Percentiles rank a stretch among this genome's conserved stretches.
Evolutionary conservation across 2,888 invertebrate species (phyloP).

Genomic region (Hirtodrosophila cameraria): DNA sequence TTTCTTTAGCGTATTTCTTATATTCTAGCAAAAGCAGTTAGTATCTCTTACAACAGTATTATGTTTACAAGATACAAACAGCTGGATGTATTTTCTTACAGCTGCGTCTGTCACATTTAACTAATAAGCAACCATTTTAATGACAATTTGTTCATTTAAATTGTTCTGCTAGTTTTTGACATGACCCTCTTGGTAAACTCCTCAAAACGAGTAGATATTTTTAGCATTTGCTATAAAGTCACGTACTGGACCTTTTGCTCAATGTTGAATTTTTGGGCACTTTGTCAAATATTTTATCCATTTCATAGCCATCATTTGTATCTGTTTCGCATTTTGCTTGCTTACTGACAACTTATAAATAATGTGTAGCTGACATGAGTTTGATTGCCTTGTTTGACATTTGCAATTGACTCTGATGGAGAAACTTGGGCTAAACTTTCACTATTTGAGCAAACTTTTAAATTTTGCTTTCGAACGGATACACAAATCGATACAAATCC

Average conservation of each 20-base stretch:
- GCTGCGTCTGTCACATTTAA: conserved; percentile 57
- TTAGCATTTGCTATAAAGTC: not conserved
- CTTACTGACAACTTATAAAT: conserved; percentile 47
- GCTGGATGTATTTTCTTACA: conserved; percentile 35
- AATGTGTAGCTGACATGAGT: conserved; percentile 48
- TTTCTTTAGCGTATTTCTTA: not conserved
- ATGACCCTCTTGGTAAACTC: conserved; percentile 17
- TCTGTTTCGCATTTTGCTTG: conserved; percentile 22
- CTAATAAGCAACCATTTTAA: conserved; percentile 34
- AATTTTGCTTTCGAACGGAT: too few species aligned
- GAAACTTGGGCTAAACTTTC: conserved; percentile 31
- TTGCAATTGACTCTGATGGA: conserved; percentile 23
- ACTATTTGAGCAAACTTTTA: not conserved
- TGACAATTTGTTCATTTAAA: conserved; percentile 37
- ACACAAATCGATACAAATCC: not conserved
- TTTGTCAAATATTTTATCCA: conserved; percentile 25
- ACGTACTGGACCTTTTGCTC: conserved; percentile 27
- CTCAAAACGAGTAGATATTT: not conserved
- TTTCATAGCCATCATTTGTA: conserved; percentile 11
- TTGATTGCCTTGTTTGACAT: conserved; percentile 31
- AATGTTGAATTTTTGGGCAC: conserved; percentile 1
- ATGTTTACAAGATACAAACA: not conserved
- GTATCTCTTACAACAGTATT: conserved; percentile 7
- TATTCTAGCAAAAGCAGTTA: not conserved
- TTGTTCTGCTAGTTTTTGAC: conserved; percentile 34